These are phyloP conservation scores for Malacoraja senta DNA, from an alignment of 2,797 vertebrate genomes.

Conservation along the genomic window DNA sequence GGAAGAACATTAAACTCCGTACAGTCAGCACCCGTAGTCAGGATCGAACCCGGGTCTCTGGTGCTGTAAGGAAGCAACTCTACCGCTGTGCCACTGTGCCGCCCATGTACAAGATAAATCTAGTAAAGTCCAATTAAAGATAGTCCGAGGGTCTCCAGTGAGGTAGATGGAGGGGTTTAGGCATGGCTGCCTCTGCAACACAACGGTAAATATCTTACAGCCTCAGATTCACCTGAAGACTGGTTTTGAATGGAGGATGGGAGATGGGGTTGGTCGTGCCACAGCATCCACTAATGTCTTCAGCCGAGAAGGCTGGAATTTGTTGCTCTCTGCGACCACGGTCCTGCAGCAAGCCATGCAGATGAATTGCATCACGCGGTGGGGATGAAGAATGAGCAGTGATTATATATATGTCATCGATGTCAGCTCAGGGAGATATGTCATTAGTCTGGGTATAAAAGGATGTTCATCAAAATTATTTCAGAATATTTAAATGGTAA, in stretches of 20 bases:
- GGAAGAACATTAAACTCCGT: too few species aligned
- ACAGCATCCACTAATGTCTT: background rate
- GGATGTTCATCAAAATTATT: slow-evolving; percentile 35
- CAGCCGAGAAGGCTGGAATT: background rate
- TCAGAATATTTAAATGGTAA: slow-evolving; percentile 34
- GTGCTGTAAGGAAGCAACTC: too few species aligned
- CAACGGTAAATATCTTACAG: background rate
- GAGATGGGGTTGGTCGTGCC: background rate
- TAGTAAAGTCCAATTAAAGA: too few species aligned
- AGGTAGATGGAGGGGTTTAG: background rate
- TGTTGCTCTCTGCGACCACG: background rate
- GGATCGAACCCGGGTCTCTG: too few species aligned
- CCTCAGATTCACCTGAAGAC: background rate
- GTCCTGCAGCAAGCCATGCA: background rate
- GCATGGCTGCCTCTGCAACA: background rate
- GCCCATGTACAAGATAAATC: too few species aligned
- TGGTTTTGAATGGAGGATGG: too few species aligned
- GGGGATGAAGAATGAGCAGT: background rate
- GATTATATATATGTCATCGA: slow-evolving; percentile 10
- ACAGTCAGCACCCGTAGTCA: too few species aligned
- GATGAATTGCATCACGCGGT: background rate
- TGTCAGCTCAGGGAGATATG: slow-evolving; percentile 28
- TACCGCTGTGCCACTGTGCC: too few species aligned
- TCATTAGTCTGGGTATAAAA: slow-evolving; percentile 30
- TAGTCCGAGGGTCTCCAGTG: too few species aligned